Percentiles rank a stretch among this genome's conserved stretches.
These are phyloP conservation scores for Euzetes globulus DNA, from an alignment of 2,888 invertebrate species.

Conservation along the genomic window DNA sequence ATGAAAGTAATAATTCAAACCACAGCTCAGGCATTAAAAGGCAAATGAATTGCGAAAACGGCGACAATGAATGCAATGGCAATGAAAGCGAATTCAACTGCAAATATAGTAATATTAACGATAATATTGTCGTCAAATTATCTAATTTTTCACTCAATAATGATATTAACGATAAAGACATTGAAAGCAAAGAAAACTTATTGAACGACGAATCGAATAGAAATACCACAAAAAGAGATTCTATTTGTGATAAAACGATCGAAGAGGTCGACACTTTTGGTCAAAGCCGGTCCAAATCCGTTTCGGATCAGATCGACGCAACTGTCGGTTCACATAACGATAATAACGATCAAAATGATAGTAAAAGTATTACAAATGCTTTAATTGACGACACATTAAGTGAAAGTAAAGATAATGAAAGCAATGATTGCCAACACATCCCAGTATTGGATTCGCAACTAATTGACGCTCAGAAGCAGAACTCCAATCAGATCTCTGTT, in stretches of 20 bases:
- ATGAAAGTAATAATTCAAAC: background rate
- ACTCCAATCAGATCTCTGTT: background rate
- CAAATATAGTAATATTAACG: background rate
- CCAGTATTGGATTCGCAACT: background rate
- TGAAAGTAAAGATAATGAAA: background rate
- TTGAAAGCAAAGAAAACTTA: background rate
- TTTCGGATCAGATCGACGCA: background rate
- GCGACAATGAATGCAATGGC: background rate
- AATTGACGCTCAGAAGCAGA: background rate
- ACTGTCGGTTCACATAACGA: background rate
- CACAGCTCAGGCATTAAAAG: background rate
- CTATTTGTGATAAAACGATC: background rate
- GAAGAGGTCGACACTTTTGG: background rate
- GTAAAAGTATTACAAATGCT: background rate
- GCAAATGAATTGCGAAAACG: background rate
- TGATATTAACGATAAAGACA: background rate
- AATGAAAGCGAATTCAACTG: background rate
- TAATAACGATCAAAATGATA: background rate
- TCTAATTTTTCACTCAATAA: conserved; percentile 1
- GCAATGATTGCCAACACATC: background rate
- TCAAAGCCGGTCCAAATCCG: background rate
- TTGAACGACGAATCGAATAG: background rate
- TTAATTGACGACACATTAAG: background rate
- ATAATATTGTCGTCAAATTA: background rate
- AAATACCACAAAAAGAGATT: background rate